Conservation (phyloP, 2,888 invertebrate genomes). For the Leptinotarsa tumamoca region DNA sequence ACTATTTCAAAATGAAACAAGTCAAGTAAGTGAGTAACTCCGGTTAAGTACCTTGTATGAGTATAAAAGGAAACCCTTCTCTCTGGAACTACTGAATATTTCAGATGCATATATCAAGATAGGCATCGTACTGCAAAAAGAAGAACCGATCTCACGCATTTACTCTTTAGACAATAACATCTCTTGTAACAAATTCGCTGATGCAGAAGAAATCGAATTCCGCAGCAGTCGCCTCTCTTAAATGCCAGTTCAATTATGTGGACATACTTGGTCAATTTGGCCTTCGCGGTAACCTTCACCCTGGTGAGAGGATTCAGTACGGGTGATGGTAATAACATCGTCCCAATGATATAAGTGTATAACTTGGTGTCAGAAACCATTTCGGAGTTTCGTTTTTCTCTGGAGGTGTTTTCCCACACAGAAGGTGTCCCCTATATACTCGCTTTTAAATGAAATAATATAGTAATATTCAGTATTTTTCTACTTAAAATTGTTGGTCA, state of each 20-base stretch:
- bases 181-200: constrained; percentile 26
- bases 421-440: too few species aligned
- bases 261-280: constrained; percentile 41
- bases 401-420: too few species aligned
- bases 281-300: constrained; percentile 43
- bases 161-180: constrained; percentile 24
- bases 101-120: constrained; percentile 17
- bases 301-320: constrained; percentile 33
- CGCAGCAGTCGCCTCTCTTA: constrained; percentile 37
- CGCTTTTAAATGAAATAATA: too few species aligned
- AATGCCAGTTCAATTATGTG: constrained; percentile 46
- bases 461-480: too few species aligned
- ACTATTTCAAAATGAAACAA: constrained; percentile 11
- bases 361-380: neutral
- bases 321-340: constrained; percentile 12
- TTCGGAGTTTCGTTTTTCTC: neutral
- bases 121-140: constrained; percentile 20
- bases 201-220: constrained; percentile 34
- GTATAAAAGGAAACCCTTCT: constrained; percentile 13
- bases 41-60: constrained; percentile 10
- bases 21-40: neutral
- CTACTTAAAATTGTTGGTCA: too few species aligned
- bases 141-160: constrained; percentile 18
- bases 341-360: neutral
- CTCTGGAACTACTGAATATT: constrained; percentile 13